A percentile compares a stretch with the other conserved stretches of the same genome.
Conservation (phyloP, 2,888 invertebrate genomes). For the Loripinus fragilis region DNA sequence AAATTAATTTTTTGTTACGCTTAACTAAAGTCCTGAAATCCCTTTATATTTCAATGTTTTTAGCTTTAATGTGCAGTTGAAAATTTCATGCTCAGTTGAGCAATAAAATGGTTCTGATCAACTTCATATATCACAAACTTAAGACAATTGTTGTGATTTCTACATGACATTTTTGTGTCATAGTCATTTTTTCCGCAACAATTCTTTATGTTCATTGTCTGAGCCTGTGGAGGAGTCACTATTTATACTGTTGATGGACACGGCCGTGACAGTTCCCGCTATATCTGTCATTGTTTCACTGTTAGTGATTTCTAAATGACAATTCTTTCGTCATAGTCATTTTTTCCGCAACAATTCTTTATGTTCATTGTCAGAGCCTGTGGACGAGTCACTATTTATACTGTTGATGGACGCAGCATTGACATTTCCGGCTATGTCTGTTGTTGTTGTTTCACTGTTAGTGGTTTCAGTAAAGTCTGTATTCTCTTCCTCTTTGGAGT, state of each 20-base stretch:
- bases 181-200: constrained; percentile 34
- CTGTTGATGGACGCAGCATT: constrained; percentile 9
- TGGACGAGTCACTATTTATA: neutral
- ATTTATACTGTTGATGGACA: constrained; percentile 7
- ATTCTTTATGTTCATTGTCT: constrained; percentile 33
- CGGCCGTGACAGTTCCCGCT: neutral
- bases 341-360: constrained; percentile 29
- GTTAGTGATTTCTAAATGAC: too few species aligned
- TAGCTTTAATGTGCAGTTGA: too few species aligned
- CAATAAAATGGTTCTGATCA: too few species aligned
- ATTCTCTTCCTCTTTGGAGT: neutral
- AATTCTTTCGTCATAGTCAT: constrained; percentile 17
- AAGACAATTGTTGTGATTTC: too few species aligned
- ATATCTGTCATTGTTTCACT: neutral
- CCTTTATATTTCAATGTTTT: too few species aligned
- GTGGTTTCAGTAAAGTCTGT: neutral
- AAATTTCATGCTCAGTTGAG: too few species aligned
- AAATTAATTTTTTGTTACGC: too few species aligned
- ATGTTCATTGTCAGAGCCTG: constrained; percentile 31
- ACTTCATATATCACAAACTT: too few species aligned
- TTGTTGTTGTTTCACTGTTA: neutral
- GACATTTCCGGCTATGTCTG: neutral
- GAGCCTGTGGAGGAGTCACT: neutral
- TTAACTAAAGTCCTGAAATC: too few species aligned
- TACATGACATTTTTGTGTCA: neutral